These are phyloP conservation scores for Lerista edwardsae DNA, from an alignment of 2,797 vertebrate species.

Conservation along the genomic window DNA sequence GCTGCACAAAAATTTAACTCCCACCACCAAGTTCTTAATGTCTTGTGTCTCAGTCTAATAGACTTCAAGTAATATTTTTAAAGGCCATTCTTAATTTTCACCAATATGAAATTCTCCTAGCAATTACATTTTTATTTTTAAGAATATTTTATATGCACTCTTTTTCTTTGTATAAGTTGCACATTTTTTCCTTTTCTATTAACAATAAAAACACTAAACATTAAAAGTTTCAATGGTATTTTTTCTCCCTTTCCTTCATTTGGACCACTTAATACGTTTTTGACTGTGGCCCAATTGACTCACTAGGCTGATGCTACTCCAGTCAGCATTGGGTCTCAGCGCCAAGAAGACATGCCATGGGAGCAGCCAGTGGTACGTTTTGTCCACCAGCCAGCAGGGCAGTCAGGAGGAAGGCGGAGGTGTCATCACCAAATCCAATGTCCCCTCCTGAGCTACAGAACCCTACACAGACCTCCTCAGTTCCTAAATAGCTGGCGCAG, in stretches of 20 bases:
- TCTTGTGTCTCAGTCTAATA: slow-evolving; percentile 49
- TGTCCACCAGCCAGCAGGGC: too few relatives aligned
- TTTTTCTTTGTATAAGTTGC: slow-evolving; percentile 53
- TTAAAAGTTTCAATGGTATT: slow-evolving; percentile 57
- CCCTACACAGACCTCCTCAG: too few relatives aligned
- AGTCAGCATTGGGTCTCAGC: too few relatives aligned
- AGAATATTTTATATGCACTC: slow-evolving; percentile 52
- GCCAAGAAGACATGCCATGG: too few relatives aligned
- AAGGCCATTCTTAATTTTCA: slow-evolving; percentile 47
- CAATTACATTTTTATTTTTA: slow-evolving; percentile 61
- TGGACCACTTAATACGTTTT: slow-evolving; percentile 56
- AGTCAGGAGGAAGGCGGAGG: too few relatives aligned
- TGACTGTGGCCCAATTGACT: slow-evolving; percentile 32
- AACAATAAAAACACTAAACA: slow-evolving; percentile 54
- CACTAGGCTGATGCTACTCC: neutral
- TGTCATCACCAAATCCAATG: too few relatives aligned
- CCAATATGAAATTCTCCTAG: slow-evolving; percentile 68
- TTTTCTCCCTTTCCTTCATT: slow-evolving; percentile 55
- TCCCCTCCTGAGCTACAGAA: too few relatives aligned
- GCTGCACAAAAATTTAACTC: slow-evolving; percentile 61
- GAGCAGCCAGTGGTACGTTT: too few relatives aligned
- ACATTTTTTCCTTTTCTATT: slow-evolving; percentile 60
- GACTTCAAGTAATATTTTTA: slow-evolving; percentile 64
- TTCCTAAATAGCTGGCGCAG: too few relatives aligned
- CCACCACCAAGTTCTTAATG: slow-evolving; percentile 64